Evolutionary conservation across 1,140 invertebrate genomes (phyloP).

Genomic region (Macrotrachela quadricornifera): DNA sequence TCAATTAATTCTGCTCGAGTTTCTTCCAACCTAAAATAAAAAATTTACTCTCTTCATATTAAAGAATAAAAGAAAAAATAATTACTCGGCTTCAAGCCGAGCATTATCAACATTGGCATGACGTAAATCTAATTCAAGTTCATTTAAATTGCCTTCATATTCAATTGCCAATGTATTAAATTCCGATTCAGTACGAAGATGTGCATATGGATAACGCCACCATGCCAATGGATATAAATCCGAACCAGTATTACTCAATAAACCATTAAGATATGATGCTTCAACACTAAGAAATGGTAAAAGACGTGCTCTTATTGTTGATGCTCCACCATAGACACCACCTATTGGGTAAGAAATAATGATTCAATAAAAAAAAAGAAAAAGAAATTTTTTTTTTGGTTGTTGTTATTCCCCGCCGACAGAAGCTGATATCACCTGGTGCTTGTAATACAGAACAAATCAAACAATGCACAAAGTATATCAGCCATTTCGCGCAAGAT

Average conservation of each 20-base stretch:
- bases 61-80: neutral
- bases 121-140: conserved; percentile 20
- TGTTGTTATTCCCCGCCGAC: no score
- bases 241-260: neutral
- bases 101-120: conserved; percentile 17
- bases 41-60: conserved; percentile 2
- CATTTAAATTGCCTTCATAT: conserved; percentile 22
- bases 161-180: conserved; percentile 21
- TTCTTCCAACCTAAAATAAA: conserved; percentile 16
- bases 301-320: conserved; percentile 22
- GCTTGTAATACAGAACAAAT: neutral
- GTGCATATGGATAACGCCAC: neutral
- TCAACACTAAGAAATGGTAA: conserved; percentile 13
- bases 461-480: no score
- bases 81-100: conserved; percentile 24
- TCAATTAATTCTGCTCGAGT: conserved; percentile 21
- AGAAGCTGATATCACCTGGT: conserved; percentile 9
- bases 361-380: conserved; percentile 1
- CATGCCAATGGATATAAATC: neutral
- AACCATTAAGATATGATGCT: conserved; percentile 9
- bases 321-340: conserved; percentile 25
- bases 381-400: neutral
- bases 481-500: no score
- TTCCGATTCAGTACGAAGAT: conserved; percentile 10
- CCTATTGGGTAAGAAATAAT: conserved; percentile 12